These are phyloP conservation scores for Asbolus verrucosus DNA, from an alignment of 1,140 invertebrate species.

Conservation along the genomic window DNA sequence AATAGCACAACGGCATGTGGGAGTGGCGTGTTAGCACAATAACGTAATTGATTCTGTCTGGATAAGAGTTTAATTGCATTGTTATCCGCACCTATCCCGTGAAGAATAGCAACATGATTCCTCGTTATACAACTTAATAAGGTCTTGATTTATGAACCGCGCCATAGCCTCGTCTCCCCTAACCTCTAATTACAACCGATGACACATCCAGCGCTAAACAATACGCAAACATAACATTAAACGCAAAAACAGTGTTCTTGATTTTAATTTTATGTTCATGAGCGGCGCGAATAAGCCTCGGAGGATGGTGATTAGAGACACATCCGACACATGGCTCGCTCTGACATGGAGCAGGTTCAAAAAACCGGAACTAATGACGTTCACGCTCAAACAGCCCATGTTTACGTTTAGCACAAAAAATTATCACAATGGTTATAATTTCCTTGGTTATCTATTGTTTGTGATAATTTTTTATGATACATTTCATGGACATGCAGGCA, in stretches of 20 bases:
- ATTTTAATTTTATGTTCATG: constrained; percentile 10
- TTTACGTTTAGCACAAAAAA: not conserved
- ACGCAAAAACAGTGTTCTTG: too few species aligned
- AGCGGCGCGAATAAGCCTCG: not conserved
- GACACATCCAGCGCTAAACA: not conserved
- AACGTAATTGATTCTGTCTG: constrained; percentile 34
- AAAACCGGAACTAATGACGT: constrained; percentile 8
- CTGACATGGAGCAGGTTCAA: not conserved
- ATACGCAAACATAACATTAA: too few species aligned
- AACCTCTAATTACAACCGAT: not conserved
- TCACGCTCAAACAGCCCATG: not conserved
- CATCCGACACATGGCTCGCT: not conserved
- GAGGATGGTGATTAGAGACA: constrained; percentile 2
- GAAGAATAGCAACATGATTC: too few species aligned
- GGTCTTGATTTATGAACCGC: not conserved
- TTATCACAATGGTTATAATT: constrained; percentile 18
- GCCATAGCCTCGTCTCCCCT: not conserved
- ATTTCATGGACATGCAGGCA: constrained; percentile 10
- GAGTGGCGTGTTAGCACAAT: constrained; percentile 23
- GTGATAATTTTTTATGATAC: not conserved
- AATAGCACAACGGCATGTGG: constrained; percentile 16
- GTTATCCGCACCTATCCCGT: too few species aligned
- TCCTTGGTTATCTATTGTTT: not conserved
- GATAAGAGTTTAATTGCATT: constrained; percentile 18
- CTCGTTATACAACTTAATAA: too few species aligned